Evolutionary conservation across 2,797 vertebrate genomes (phyloP).

Genomic region (Loris lydekkerianus): DNA sequence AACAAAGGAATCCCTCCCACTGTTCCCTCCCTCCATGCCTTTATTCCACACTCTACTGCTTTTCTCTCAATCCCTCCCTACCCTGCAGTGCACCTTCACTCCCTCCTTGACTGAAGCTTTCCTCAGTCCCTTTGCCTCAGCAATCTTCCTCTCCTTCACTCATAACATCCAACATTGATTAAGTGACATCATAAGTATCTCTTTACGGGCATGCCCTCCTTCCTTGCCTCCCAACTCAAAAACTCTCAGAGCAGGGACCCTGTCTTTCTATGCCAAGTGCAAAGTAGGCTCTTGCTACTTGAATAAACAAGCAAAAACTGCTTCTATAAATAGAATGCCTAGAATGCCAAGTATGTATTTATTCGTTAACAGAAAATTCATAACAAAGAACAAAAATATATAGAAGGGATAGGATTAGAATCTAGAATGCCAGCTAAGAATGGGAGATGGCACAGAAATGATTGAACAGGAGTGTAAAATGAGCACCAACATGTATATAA

Average conservation of each 20-base stretch:
- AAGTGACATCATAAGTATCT: not conserved
- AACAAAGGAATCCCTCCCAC: not conserved
- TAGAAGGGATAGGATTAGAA: not conserved
- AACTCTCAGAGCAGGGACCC: not conserved
- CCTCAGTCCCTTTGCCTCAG: not conserved
- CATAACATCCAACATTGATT: not conserved
- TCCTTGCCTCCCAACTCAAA: not conserved
- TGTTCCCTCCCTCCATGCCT: not conserved
- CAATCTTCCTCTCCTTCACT: not conserved
- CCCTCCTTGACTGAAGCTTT: not conserved
- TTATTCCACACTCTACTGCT: not conserved
- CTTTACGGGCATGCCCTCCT: not conserved
- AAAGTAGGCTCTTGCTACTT: not conserved
- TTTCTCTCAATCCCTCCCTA: not conserved
- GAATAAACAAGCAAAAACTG: not conserved
- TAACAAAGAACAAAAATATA: constrained; percentile 30
- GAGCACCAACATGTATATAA: not conserved
- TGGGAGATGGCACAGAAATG: not conserved
- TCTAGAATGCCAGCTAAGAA: constrained; percentile 13
- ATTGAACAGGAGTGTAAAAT: not conserved
- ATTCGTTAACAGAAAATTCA: constrained; percentile 24
- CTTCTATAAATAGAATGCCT: not conserved
- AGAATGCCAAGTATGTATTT: not conserved
- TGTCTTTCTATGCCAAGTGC: not conserved
- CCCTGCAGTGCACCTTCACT: not conserved